Base-by-base conservation (phyloP, 2,888 invertebrate species). In the Parnassius orleans region DNA sequence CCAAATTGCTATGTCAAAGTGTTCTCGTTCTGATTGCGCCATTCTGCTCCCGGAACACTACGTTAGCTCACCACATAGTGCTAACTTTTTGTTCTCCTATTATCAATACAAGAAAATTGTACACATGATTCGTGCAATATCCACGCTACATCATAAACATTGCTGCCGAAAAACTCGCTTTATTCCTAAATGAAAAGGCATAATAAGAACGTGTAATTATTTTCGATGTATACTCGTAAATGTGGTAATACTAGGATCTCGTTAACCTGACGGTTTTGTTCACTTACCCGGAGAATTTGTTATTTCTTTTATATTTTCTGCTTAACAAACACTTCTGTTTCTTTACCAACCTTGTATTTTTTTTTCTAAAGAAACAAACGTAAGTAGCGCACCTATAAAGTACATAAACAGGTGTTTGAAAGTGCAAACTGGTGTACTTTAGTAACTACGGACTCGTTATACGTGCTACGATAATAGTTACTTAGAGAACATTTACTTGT, bases 1-100 rank as follows among this genome's bases (percentile, higher is more conserved):
- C 84, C 82, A 85, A 89, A 89, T 88, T 87, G 87, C 87, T 87
- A 83, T 86, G 88, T 88, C 89, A 89, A 84, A 87, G 85, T 86
- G 84, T 85, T 85, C 84, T 81, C 83, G 79, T 83, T 77, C 81
- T 88, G 89, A 89, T 90, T 90, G 88, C 86, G 86, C 85, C 79
- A 86, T 89, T 90, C 86, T 87, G 79, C 79, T 83, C 76, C 78
- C 77, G 74, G 73, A 75, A 77, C 81, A 78, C 74, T 78, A 75
- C 72, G 72, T 71, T 72, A 72, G 67, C 71, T 74, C 72, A 68
- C 70, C 70, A 72, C 72, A 76, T 78, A 79, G 77, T 77, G 77
- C 79, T 77, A 72, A 74, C 75, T 83, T 81, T 84, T 81, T 81
- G 73, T 79, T 81, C 81, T 78, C 80, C 81, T 83, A 79, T 80